Percentiles rank a stretch among this genome's conserved stretches.
Evolutionary conservation across 2,888 invertebrate genomes (phyloP).

Genomic region (Phengaris arion): DNA sequence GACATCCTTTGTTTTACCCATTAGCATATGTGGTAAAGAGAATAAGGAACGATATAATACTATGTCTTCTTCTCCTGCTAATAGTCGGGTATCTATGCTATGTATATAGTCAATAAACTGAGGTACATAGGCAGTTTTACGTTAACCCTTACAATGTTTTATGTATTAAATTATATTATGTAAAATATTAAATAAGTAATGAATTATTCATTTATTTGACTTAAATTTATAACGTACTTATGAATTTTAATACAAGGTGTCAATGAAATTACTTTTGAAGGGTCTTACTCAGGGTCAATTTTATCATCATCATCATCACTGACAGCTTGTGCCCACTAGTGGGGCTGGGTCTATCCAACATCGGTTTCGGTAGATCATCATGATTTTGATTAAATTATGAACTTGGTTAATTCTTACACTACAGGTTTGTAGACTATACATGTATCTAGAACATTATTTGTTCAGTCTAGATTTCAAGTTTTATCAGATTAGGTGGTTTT

Average conservation of each 20-base stretch:
- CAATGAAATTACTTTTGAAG: background rate
- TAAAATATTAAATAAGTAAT: background rate
- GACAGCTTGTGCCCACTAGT: background rate
- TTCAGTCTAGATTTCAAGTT: background rate
- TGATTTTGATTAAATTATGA: no score
- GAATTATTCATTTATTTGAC: constrained; percentile 10
- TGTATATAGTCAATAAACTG: no score
- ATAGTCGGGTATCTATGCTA: no score
- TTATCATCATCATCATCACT: background rate
- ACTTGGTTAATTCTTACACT: no score
- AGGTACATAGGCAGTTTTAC: no score
- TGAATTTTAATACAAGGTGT: background rate
- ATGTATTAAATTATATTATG: background rate
- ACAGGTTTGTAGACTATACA: background rate
- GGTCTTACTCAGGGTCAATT: constrained; percentile 4
- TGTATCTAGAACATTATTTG: background rate
- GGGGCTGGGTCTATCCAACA: no score
- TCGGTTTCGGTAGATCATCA: no score
- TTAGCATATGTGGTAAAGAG: no score
- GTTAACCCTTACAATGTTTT: background rate
- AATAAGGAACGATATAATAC: no score
- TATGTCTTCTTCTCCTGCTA: no score
- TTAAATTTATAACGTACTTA: background rate
- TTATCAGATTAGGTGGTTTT: background rate
- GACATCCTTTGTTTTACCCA: no score